These are phyloP conservation scores for Acanthosepion pharaonis DNA, from an alignment of 2,888 invertebrate species.

Conservation along the genomic window DNA sequence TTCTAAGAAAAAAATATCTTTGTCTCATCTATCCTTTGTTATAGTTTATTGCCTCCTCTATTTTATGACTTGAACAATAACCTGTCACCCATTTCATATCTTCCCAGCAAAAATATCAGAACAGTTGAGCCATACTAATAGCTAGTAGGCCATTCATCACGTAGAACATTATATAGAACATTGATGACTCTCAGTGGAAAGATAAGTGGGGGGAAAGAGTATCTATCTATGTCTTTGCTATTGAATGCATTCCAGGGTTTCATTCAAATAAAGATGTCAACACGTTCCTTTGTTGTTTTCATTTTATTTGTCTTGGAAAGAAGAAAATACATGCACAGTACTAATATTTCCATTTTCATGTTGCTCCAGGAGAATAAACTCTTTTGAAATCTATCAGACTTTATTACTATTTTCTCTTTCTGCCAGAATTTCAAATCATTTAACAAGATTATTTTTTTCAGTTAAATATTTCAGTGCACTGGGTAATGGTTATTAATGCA, in stretches of 20 bases:
- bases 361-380: background rate
- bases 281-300: background rate
- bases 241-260: background rate
- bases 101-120: background rate
- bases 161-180: background rate
- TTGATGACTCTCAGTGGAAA: background rate
- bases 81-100: constrained; percentile 4
- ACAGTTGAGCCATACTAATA: background rate
- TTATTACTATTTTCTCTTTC: background rate
- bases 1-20: background rate
- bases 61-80: background rate
- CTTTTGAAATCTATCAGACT: background rate
- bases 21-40: background rate
- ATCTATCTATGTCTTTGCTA: background rate
- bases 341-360: background rate
- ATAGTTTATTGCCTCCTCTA: background rate
- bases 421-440: no score
- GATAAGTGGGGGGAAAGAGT: background rate
- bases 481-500: no score
- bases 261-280: background rate
- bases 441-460: no score
- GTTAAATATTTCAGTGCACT: no score
- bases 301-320: background rate
- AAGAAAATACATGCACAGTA: background rate
- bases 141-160: background rate